A percentile compares a stretch with the other conserved stretches of the same genome.
Evolutionary conservation across 2,888 invertebrate species (phyloP).

Genomic region (Sesia apiformis): DNA sequence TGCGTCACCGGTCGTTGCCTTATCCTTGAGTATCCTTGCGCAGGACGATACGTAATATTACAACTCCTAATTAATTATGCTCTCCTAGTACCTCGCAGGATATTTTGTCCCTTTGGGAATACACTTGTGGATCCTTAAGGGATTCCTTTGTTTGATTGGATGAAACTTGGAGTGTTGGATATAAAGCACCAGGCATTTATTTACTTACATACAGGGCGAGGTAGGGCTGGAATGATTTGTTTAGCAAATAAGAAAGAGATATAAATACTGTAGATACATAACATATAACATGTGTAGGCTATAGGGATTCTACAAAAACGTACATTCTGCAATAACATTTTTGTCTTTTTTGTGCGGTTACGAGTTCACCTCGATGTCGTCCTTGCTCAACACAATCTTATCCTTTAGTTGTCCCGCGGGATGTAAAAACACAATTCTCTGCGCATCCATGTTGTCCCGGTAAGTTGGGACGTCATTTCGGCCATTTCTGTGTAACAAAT

Average conservation of each 20-base stretch:
- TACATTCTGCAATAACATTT: no score
- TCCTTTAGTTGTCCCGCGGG: background rate
- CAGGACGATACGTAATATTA: slow-evolving; percentile 50
- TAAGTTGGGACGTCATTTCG: slow-evolving; percentile 40
- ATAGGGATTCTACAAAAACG: no score
- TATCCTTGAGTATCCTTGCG: slow-evolving; percentile 71
- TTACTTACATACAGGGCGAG: no score
- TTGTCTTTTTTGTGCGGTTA: no score
- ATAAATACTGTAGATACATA: no score
- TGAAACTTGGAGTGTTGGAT: background rate
- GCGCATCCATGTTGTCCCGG: slow-evolving; percentile 26
- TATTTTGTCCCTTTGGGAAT: slow-evolving; percentile 76
- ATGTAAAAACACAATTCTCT: slow-evolving; percentile 7
- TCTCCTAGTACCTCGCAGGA: slow-evolving; percentile 68
- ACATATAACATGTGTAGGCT: no score
- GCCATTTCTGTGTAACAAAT: slow-evolving; percentile 42
- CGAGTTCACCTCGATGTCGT: no score
- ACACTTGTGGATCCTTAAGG: slow-evolving; percentile 39
- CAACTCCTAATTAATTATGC: slow-evolving; percentile 46
- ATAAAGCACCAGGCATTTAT: background rate
- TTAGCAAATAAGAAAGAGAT: no score
- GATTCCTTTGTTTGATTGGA: slow-evolving; percentile 9
- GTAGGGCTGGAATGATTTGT: no score
- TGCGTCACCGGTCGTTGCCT: slow-evolving; percentile 41
- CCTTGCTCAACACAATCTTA: no score